Evolutionary conservation across 2,113 vertebrate genomes (phyloP).

Genomic region (Chlamydotis undulata): DNA sequence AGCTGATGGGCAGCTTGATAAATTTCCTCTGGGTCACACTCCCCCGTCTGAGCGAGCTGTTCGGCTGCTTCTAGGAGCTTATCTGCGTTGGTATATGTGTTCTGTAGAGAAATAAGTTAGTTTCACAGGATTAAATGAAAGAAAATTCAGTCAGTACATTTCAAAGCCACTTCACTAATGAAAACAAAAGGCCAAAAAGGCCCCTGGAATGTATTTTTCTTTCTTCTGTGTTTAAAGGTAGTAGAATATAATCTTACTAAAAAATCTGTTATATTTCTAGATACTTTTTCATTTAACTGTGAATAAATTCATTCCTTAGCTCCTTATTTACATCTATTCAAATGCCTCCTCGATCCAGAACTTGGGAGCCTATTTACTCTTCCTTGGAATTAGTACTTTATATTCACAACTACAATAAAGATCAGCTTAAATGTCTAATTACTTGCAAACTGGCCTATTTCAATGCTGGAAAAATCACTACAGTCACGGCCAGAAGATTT

Average conservation of each 20-base stretch:
- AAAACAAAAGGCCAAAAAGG: background rate
- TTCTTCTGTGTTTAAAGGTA: background rate
- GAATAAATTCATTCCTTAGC: background rate
- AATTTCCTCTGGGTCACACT: conserved; percentile 97
- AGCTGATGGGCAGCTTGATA: conserved; percentile 97
- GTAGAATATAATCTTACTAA: background rate
- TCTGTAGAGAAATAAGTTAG: conserved; percentile 71
- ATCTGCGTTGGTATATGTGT: conserved; percentile 97
- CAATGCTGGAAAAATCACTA: background rate
- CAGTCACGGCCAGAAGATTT: background rate
- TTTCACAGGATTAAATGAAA: background rate
- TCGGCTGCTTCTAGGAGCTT: conserved; percentile 96
- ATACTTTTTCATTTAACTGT: background rate
- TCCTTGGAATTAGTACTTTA: background rate
- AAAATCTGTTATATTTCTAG: background rate
- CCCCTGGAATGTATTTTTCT: background rate
- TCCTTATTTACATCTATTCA: background rate
- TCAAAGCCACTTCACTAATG: background rate
- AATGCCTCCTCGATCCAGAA: rapidly evolving
- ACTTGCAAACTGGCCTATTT: background rate
- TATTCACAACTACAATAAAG: background rate
- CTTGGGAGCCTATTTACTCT: background rate
- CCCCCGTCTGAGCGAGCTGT: conserved; percentile 95
- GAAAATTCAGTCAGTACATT: background rate
- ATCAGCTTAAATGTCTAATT: background rate